phyloP scores from a whole-genome alignment of 2,113 vertebrate genomes.

The Hemicordylus capensis region DNA sequence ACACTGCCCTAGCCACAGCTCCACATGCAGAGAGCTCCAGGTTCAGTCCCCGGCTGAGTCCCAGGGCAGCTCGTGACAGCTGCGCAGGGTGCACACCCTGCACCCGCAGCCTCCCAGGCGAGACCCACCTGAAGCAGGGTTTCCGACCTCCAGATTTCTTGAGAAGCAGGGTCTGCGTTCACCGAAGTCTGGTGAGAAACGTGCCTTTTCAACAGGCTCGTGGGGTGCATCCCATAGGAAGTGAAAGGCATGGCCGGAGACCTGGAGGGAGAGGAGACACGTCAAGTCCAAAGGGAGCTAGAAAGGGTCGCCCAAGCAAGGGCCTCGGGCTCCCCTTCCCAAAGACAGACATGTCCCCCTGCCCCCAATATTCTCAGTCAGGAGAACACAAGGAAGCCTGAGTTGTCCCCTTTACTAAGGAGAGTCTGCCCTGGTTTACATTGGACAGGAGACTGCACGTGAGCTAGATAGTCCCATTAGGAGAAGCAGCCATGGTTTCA shows the following conservation, averaged over 20 bases:
- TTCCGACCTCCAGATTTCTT: constrained; percentile 97
- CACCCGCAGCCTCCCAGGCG: background rate
- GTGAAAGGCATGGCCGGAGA: constrained; percentile 84
- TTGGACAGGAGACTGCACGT: no score
- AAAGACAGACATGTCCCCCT: background rate
- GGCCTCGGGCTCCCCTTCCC: background rate
- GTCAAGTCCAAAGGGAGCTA: background rate
- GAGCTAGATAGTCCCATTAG: no score
- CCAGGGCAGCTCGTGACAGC: no score
- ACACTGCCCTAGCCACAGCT: background rate
- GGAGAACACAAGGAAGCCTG: no score
- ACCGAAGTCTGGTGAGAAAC: constrained; percentile 93
- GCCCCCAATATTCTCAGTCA: background rate
- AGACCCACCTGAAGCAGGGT: constrained; percentile 83
- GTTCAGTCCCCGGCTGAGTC: background rate
- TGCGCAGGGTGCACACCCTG: no score
- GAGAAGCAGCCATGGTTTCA: no score
- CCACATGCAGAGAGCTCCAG: background rate
- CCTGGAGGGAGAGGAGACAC: constrained; percentile 57
- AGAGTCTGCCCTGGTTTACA: no score
- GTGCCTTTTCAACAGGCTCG: constrained; percentile 91
- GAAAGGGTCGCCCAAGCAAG: background rate
- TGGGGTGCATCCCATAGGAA: constrained; percentile 88
- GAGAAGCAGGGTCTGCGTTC: constrained; percentile 92
- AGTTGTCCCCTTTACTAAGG: no score